Evolutionary conservation across 2,888 invertebrate genomes (phyloP).

Genomic region (Chrysina gloriosa): DNA sequence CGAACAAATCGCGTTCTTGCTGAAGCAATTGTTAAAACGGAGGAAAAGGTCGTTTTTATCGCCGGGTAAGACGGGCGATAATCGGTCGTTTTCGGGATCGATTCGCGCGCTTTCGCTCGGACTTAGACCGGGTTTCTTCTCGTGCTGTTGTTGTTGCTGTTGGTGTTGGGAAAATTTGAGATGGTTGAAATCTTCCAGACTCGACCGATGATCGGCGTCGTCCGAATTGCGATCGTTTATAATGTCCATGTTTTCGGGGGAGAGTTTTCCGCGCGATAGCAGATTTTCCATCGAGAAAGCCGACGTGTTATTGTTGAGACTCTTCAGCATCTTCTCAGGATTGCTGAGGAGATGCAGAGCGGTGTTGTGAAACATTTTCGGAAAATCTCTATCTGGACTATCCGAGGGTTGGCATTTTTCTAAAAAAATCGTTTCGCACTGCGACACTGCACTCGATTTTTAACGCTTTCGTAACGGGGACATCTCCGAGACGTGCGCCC

Average conservation of each 20-base stretch:
- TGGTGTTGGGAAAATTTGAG: too few relatives aligned
- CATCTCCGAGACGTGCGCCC: too few relatives aligned
- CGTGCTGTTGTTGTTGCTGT: neutral
- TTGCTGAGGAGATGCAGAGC: constrained; percentile 59
- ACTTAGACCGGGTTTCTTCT: constrained; percentile 12
- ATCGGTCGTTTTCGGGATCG: constrained; percentile 50
- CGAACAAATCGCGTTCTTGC: constrained; percentile 65
- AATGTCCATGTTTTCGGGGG: constrained; percentile 57
- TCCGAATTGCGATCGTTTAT: constrained; percentile 43
- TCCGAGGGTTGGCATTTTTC: too few relatives aligned
- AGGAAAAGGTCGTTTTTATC: constrained; percentile 58
- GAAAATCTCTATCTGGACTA: too few relatives aligned
- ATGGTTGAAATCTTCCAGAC: constrained; percentile 18
- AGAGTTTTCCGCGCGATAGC: constrained; percentile 59
- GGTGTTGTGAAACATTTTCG: constrained; percentile 61
- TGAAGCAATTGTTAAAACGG: constrained; percentile 61
- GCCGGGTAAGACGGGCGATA: constrained; percentile 54
- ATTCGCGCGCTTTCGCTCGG: constrained; percentile 28
- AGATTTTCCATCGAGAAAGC: constrained; percentile 64
- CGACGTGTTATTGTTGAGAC: constrained; percentile 60
- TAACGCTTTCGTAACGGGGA: too few relatives aligned
- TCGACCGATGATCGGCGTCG: constrained; percentile 39
- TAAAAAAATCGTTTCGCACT: too few relatives aligned
- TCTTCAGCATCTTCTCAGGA: constrained; percentile 62
- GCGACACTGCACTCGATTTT: too few relatives aligned